phyloP scores from a whole-genome alignment of 2,113 vertebrate species.

The Aplodontia rufa region DNA sequence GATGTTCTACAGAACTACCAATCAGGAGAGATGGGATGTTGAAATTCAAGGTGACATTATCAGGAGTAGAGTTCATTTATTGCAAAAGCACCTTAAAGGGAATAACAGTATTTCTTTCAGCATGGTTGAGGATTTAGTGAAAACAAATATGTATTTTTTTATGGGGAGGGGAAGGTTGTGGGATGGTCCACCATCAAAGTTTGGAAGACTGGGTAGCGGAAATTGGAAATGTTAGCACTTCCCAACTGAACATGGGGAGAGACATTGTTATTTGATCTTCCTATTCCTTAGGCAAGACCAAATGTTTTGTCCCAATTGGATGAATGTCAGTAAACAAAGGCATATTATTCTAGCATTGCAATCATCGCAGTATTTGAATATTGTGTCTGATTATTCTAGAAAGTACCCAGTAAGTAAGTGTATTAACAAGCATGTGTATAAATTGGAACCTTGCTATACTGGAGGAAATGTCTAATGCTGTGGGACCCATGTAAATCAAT shows the following conservation, averaged over 20 bases:
- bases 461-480: neutral
- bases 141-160: neutral
- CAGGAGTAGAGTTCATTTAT: neutral
- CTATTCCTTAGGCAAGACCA: neutral
- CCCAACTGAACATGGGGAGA: neutral
- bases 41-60: neutral
- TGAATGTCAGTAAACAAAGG: neutral
- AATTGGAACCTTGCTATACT: neutral
- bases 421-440: neutral
- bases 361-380: neutral
- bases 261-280: neutral
- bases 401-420: neutral
- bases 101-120: neutral
- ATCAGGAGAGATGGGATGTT: neutral
- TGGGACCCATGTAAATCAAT: neutral
- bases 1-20: too few species aligned
- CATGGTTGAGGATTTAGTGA: neutral
- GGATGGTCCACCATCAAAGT: too few species aligned
- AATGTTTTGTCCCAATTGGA: neutral
- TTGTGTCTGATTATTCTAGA: too few species aligned
- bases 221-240: too few species aligned
- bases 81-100: neutral
- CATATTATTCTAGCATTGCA: neutral
- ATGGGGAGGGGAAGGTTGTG: neutral
- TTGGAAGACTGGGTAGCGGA: neutral